A percentile compares a stretch with the other conserved stretches of the same genome.
These are phyloP conservation scores for Riptortus pedestris DNA, from an alignment of 1,140 invertebrate genomes.

Conservation along the genomic window DNA sequence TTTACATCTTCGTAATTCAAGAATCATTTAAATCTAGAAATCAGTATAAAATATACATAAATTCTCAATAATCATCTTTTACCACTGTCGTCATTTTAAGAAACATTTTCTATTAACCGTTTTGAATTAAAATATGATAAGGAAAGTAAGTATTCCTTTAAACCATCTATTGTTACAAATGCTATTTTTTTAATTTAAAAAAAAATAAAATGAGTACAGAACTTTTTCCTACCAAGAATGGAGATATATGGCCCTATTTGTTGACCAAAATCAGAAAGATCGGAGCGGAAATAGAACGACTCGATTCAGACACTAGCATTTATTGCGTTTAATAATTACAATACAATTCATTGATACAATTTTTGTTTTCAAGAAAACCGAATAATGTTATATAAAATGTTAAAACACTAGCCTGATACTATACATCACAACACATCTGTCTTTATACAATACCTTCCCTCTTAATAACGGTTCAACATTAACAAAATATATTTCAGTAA, in stretches of 20 bases:
- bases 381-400: slow-evolving; percentile 16
- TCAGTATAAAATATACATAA: no score
- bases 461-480: slow-evolving; percentile 7
- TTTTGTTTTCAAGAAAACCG: background rate
- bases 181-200: no score
- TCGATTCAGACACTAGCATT: slow-evolving; percentile 17
- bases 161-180: no score
- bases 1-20: no score
- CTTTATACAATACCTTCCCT: slow-evolving; percentile 18
- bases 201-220: no score
- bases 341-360: slow-evolving; percentile 13
- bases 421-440: slow-evolving; percentile 11
- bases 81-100: no score
- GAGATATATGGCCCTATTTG: slow-evolving; percentile 16
- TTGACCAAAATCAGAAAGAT: slow-evolving; percentile 2
- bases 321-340: slow-evolving; percentile 18
- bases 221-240: no score
- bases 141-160: no score
- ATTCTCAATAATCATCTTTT: no score
- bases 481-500: slow-evolving; percentile 13
- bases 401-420: slow-evolving; percentile 7
- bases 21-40: no score
- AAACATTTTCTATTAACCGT: no score
- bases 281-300: slow-evolving; percentile 16
- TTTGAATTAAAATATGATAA: no score